Evolutionary conservation across 2,113 vertebrate species (phyloP).

Genomic region (Caretta caretta): DNA sequence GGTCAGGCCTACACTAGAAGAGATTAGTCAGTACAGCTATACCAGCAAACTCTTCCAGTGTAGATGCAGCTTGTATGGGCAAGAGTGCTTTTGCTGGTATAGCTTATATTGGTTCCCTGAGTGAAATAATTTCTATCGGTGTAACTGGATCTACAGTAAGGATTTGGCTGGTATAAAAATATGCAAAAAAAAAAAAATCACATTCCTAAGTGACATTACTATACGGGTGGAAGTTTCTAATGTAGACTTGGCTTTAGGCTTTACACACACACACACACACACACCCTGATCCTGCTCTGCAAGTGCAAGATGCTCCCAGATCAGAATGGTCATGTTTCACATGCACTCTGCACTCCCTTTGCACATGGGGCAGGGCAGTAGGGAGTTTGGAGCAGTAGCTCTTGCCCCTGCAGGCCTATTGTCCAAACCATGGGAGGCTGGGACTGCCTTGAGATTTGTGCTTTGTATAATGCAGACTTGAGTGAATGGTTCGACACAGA

Average conservation of each 20-base stretch:
- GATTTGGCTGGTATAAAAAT: background rate
- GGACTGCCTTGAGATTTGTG: background rate
- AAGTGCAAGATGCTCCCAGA: background rate
- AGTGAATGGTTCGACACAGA: background rate
- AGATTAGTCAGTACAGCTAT: background rate
- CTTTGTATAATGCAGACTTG: background rate
- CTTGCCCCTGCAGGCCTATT: background rate
- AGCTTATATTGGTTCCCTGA: background rate
- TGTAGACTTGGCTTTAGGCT: background rate
- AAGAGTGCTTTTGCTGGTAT: too few species aligned
- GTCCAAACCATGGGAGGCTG: background rate
- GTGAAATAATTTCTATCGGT: background rate
- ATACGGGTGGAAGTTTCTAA: background rate
- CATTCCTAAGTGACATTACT: background rate
- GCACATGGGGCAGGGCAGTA: background rate
- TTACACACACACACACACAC: background rate
- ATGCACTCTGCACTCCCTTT: background rate
- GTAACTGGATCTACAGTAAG: background rate
- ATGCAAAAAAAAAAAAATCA: background rate
- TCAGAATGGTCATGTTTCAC: background rate
- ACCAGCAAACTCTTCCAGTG: background rate
- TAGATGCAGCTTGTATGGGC: too few species aligned
- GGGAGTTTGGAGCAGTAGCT: background rate
- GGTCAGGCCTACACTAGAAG: background rate
- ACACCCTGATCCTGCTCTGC: background rate